phyloP scores from a whole-genome alignment of 1,140 invertebrate species.

The Trachymyrmex cornetzi region DNA sequence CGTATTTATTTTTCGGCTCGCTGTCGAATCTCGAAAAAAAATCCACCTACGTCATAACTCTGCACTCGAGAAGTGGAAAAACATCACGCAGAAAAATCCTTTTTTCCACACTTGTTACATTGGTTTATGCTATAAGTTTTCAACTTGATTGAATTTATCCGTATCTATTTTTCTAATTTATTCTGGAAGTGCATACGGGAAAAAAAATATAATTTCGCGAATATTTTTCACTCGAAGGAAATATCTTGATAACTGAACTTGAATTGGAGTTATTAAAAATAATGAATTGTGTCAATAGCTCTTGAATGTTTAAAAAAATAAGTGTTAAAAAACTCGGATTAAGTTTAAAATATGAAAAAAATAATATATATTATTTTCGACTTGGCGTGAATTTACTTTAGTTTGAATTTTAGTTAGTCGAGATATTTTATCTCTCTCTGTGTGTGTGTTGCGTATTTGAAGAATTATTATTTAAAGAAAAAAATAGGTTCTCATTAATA shows the following conservation, averaged over 20 bases:
- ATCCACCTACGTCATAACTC: slow-evolving; percentile 13
- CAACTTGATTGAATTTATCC: neutral
- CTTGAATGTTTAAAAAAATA: neutral
- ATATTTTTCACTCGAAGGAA: neutral
- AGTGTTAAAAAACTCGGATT: neutral
- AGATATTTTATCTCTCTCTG: too few species aligned
- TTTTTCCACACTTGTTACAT: neutral
- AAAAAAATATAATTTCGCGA: neutral
- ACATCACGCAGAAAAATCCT: neutral
- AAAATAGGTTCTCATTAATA: neutral
- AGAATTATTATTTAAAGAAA: neutral
- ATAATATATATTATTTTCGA: too few species aligned
- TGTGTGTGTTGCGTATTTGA: too few species aligned
- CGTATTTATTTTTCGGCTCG: slow-evolving; percentile 43
- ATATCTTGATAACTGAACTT: neutral
- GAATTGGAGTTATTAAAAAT: neutral
- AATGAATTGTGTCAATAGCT: neutral
- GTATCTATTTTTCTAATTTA: neutral
- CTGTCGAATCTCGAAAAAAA: slow-evolving; percentile 14
- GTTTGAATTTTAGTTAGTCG: neutral
- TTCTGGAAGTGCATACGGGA: neutral
- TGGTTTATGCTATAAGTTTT: neutral
- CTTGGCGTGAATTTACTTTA: too few species aligned
- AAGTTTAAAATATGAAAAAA: too few species aligned
- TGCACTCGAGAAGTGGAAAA: neutral